Conservation (phyloP, 2,888 invertebrate species). For the Cyrtodaria siliqua region DNA sequence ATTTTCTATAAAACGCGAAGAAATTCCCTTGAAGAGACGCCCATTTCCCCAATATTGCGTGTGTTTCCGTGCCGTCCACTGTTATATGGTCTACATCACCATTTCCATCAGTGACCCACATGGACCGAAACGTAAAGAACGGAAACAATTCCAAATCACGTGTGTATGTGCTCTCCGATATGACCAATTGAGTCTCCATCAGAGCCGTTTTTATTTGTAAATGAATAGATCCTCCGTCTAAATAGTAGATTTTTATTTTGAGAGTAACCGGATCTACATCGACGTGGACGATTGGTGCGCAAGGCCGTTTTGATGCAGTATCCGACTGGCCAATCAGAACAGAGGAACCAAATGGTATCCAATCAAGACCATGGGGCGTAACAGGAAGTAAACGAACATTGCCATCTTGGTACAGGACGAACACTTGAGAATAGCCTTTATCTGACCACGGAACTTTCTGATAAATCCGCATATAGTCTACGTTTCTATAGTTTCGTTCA, state of each 20-base stretch:
- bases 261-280: slow-evolving; percentile 60
- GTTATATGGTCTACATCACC: slow-evolving; percentile 73
- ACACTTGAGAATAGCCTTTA: slow-evolving; percentile 64
- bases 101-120: slow-evolving; percentile 72
- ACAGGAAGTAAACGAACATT: slow-evolving; percentile 68
- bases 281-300: slow-evolving; percentile 64
- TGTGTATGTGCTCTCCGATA: slow-evolving; percentile 26
- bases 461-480: slow-evolving; percentile 68
- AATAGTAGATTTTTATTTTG: slow-evolving; percentile 56
- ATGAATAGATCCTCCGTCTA: slow-evolving; percentile 46
- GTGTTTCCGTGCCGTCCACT: slow-evolving; percentile 51
- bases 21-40: slow-evolving; percentile 58
- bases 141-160: slow-evolving; percentile 40
- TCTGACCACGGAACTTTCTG: slow-evolving; percentile 66
- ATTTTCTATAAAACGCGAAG: slow-evolving; percentile 71
- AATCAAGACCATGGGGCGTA: slow-evolving; percentile 72
- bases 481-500: slow-evolving; percentile 33
- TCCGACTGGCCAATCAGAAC: slow-evolving; percentile 70
- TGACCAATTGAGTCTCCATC: slow-evolving; percentile 32
- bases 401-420: slow-evolving; percentile 76
- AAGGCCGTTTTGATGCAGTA: slow-evolving; percentile 54
- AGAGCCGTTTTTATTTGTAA: slow-evolving; percentile 28
- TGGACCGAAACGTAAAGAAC: slow-evolving; percentile 70
- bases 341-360: slow-evolving; percentile 77
- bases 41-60: slow-evolving; percentile 60